Evolutionary conservation across 2,113 vertebrate genomes (phyloP).

Genomic region (Xyliphius kryptos): DNA sequence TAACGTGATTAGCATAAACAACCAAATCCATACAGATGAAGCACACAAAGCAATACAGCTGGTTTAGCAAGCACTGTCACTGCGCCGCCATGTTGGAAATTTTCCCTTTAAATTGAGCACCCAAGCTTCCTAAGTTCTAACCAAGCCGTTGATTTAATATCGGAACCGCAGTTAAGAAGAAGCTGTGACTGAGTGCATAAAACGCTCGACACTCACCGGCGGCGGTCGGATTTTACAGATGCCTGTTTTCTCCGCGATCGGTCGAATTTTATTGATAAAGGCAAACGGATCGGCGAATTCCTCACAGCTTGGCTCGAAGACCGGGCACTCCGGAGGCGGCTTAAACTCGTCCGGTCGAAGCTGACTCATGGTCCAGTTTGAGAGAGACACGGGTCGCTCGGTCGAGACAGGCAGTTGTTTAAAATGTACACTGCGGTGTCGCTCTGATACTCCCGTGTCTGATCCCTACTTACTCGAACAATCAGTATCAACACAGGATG

Average conservation of each 20-base stretch:
- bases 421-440: conserved; percentile 34
- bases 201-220: conserved; percentile 92
- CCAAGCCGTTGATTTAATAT: too few relatives aligned
- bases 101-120: conserved; percentile 79
- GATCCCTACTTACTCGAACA: conserved; percentile 49
- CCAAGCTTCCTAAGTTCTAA: too few relatives aligned
- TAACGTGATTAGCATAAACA: too few relatives aligned
- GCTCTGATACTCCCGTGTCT: conserved; percentile 40
- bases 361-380: conserved; percentile 59
- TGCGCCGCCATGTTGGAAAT: conserved; percentile 77
- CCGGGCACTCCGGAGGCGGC: conserved; percentile 92
- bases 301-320: conserved; percentile 93
- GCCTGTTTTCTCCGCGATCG: conserved; percentile 92
- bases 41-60: conserved; percentile 70
- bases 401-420: conserved; percentile 28
- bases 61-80: conserved; percentile 42
- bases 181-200: too few relatives aligned
- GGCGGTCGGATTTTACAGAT: conserved; percentile 97
- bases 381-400: conserved; percentile 39
- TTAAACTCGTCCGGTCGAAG: conserved; percentile 81
- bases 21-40: too few relatives aligned
- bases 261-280: conserved; percentile 95
- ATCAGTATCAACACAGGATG: conserved; percentile 55
- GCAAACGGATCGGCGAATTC: conserved; percentile 89
- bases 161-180: too few relatives aligned